These are phyloP conservation scores for Orientallactaga sibirica DNA, from an alignment of 2,797 vertebrate species.

Conservation along the genomic window DNA sequence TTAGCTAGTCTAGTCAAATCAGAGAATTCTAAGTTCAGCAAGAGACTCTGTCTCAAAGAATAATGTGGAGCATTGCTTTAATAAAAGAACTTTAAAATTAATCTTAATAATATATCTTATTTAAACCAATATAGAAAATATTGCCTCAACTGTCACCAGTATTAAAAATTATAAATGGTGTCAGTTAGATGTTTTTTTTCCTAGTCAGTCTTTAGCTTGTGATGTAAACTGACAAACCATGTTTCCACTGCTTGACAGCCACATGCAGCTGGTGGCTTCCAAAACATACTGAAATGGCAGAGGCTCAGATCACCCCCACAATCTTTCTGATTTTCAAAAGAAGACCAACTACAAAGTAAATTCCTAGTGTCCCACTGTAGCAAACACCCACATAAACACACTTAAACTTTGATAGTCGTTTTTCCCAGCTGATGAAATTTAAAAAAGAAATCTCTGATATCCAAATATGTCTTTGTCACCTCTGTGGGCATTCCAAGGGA, in stretches of 20 bases:
- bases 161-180: background rate
- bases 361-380: constrained; percentile 34
- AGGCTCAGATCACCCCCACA: background rate
- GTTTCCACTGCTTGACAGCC: background rate
- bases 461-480: constrained; percentile 45
- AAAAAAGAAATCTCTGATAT: background rate
- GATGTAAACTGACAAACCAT: background rate
- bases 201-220: background rate
- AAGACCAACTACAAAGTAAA: background rate
- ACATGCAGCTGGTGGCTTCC: background rate
- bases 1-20: background rate
- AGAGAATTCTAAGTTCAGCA: background rate
- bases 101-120: constrained; percentile 14
- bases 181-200: background rate
- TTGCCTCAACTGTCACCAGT: background rate
- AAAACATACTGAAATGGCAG: accelerated
- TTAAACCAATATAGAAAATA: constrained; percentile 26
- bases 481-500: background rate
- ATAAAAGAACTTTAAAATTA: background rate
- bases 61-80: background rate
- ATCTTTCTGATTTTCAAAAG: background rate
- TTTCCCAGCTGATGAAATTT: constrained; percentile 67
- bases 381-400: constrained; percentile 63
- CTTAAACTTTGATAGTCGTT: constrained; percentile 65
- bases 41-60: background rate